These are phyloP conservation scores for Zaprionus tsacasi DNA, from an alignment of 1,140 invertebrate genomes.

Conservation along the genomic window DNA sequence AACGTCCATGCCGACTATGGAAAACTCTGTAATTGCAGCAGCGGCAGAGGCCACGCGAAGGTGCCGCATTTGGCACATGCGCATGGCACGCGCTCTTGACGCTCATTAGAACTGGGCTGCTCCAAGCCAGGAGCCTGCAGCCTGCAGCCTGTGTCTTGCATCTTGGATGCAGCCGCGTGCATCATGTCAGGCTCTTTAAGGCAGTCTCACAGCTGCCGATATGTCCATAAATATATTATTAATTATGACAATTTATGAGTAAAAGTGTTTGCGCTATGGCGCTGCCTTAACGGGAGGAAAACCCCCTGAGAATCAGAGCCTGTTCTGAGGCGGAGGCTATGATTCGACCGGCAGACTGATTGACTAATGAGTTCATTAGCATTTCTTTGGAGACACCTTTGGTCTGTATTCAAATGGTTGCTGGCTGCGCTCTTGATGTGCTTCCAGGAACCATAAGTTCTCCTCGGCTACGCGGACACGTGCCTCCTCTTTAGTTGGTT, in stretches of 20 bases:
- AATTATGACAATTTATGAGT: constrained; percentile 81
- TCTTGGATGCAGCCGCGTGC: constrained; percentile 12
- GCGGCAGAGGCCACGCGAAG: constrained; percentile 52
- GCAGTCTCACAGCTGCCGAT: constrained; percentile 45
- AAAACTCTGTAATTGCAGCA: constrained; percentile 47
- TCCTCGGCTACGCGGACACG: constrained; percentile 44
- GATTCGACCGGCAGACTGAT: constrained; percentile 42
- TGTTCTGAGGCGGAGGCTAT: neutral
- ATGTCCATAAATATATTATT: constrained; percentile 72
- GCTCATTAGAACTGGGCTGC: constrained; percentile 64
- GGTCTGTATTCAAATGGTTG: constrained; percentile 62
- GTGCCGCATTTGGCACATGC: constrained; percentile 71
- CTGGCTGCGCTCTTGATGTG: constrained; percentile 2
- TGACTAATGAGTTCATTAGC: constrained; percentile 79
- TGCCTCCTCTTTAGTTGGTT: constrained; percentile 46
- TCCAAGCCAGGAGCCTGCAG: too few relatives aligned
- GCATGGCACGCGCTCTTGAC: constrained; percentile 68
- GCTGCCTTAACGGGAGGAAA: constrained; percentile 32
- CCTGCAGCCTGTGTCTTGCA: neutral
- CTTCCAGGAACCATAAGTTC: constrained; percentile 42
- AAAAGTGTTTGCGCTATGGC: constrained; percentile 61
- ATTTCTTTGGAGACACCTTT: constrained; percentile 39
- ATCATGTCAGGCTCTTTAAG: constrained; percentile 30
- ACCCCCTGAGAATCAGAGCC: constrained; percentile 36
- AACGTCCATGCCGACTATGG: constrained; percentile 38